Percentiles rank a stretch among this genome's conserved stretches.
Evolutionary conservation across 2,888 invertebrate genomes (phyloP).

Genomic region (Tipula confusa): DNA sequence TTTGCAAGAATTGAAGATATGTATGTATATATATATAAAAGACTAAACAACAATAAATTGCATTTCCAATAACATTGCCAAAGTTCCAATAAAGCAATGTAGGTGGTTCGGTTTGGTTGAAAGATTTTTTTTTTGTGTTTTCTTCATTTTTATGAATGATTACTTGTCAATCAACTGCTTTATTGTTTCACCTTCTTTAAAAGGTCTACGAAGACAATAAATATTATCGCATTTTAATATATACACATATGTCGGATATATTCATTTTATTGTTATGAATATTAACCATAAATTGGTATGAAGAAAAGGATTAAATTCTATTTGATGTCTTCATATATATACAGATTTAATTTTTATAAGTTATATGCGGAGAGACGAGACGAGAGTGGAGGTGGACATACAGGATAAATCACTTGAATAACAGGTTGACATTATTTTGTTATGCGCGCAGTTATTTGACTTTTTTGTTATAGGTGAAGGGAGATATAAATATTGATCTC

Average conservation of each 20-base stretch:
- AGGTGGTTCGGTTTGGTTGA: neutral
- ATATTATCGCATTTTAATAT: constrained; percentile 7
- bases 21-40: too few species aligned
- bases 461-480: neutral
- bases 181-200: constrained; percentile 3
- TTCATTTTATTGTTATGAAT: too few species aligned
- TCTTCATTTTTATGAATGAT: neutral
- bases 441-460: neutral
- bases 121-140: neutral
- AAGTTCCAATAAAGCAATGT: neutral
- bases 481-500: neutral
- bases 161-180: constrained; percentile 14
- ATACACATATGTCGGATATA: neutral
- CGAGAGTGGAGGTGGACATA: neutral
- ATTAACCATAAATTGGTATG: neutral
- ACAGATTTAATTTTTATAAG: too few species aligned
- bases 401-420: neutral
- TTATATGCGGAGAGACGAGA: neutral
- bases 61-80: neutral
- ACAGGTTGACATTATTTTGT: neutral
- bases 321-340: neutral
- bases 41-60: neutral
- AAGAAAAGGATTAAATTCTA: constrained; percentile 20
- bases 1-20: neutral
- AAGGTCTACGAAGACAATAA: constrained; percentile 20